Conservation (phyloP, 2,113 vertebrate genomes). For the Triplophysa rosa region DNA sequence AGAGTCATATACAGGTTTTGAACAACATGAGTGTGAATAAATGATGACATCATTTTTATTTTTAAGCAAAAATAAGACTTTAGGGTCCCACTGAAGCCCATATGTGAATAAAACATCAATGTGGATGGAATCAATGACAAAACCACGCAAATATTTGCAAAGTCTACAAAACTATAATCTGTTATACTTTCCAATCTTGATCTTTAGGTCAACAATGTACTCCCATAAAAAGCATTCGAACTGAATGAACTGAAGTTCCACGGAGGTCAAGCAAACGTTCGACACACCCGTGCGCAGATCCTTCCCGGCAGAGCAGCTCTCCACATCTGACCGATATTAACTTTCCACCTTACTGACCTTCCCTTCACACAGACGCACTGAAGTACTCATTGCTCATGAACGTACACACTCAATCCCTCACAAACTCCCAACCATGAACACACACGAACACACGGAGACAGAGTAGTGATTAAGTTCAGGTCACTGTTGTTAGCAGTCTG, state of each 20-base stretch:
- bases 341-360: conserved; percentile 35
- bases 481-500: conserved; percentile 18
- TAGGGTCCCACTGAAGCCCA: no score
- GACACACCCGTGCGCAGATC: conserved; percentile 27
- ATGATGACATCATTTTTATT: no score
- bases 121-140: background rate
- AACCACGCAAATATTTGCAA: background rate
- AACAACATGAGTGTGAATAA: no score
- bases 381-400: conserved; percentile 20
- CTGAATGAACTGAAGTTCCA: conserved; percentile 24
- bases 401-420: conserved; percentile 3
- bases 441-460: conserved; percentile 6
- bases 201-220: background rate
- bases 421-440: conserved; percentile 24
- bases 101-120: background rate
- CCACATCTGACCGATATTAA: conserved; percentile 73
- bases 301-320: conserved; percentile 37
- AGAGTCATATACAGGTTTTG: no score
- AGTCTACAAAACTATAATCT: background rate
- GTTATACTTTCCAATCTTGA: background rate
- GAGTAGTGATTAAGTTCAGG: conserved; percentile 7
- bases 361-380: conserved; percentile 16
- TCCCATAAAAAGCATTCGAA: background rate
- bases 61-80: no score
- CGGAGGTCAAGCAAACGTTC: conserved; percentile 54